phyloP scores from a whole-genome alignment of 1,140 invertebrate species.

The Papilio aristodemus region DNA sequence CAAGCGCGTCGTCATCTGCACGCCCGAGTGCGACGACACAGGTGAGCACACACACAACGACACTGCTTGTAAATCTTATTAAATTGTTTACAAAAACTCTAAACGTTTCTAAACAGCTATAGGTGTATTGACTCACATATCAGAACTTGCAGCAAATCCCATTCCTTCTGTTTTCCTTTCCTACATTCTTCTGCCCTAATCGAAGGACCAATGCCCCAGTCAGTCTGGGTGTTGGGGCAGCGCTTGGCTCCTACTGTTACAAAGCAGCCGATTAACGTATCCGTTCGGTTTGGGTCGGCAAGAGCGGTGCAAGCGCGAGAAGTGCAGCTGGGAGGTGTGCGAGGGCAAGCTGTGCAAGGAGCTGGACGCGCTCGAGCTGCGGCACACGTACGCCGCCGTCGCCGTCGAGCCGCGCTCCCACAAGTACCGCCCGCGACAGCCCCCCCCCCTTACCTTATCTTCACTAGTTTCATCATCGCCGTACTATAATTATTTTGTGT shows the following conservation, averaged over 20 bases:
- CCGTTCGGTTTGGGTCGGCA: slow-evolving; percentile 24
- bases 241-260: no score
- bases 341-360: slow-evolving; percentile 72
- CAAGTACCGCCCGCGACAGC: slow-evolving; percentile 37
- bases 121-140: no score
- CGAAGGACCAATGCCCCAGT: no score
- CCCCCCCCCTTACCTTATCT: neutral
- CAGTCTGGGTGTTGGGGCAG: no score
- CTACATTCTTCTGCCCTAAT: neutral
- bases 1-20: slow-evolving; percentile 67
- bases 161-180: neutral
- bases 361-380: slow-evolving; percentile 65
- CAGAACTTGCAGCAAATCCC: no score
- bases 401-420: slow-evolving; percentile 42
- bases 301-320: slow-evolving; percentile 72
- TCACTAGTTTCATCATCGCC: neutral
- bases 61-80: no score
- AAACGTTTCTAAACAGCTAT: neutral
- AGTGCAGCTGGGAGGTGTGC: slow-evolving; percentile 73
- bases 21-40: slow-evolving; percentile 73
- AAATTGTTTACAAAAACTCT: neutral
- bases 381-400: slow-evolving; percentile 54
- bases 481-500: neutral
- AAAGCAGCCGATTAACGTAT: neutral
- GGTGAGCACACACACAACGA: slow-evolving; percentile 42